Base-by-base conservation (phyloP, 2,113 vertebrate species). In the Synchiropus splendidus region DNA sequence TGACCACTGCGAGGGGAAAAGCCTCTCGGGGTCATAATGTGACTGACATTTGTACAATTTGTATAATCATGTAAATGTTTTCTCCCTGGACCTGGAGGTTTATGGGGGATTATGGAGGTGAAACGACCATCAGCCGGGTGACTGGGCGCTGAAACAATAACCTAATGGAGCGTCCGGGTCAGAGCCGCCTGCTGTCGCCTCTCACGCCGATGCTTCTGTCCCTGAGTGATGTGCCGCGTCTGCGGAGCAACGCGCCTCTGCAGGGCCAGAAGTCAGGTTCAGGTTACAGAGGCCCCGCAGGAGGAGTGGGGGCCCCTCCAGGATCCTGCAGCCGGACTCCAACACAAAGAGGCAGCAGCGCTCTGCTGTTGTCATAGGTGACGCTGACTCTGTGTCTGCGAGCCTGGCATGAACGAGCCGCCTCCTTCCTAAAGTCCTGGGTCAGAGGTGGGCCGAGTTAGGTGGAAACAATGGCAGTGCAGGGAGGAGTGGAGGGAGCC, bases 381-480 rank as follows among this genome's bases (percentile, higher is more conserved):
- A 27, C 4, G 54, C 36, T 61, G 61, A 64, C 67, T 54, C 51
- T 63, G 53, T 38, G 43, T 44, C 43, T 36, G 27, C 12, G 14
- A 16, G 32, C 38, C 45, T 49, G 11, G 16, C n/a, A 38, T 56
- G 48, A 44, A 17, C 42, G 40, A 53, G 31, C 36, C 40, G 18
- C 15, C 21, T 27, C 21, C 21, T 27, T 27, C 21, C 10, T 67
- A 48, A 68, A 75, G 57, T 73, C 43, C 45, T 10, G 63, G 74
- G 78, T 84, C 72, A 79, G 70, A 75, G 65, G 59, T 71, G 67
- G 70, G 70, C 47, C 52, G 65, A 51, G 42, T 64, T 60, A 70
- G 50, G 61, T 5, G 4, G 16, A 31, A 44, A 79, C 74, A 83
- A 81, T 71, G 37, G 62, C 31, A 31, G 35, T 10, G 58, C 47